A percentile compares a stretch with the other conserved stretches of the same genome.
Evolutionary conservation across 2,888 invertebrate genomes (phyloP).

Genomic region (Stenodema calcarata): DNA sequence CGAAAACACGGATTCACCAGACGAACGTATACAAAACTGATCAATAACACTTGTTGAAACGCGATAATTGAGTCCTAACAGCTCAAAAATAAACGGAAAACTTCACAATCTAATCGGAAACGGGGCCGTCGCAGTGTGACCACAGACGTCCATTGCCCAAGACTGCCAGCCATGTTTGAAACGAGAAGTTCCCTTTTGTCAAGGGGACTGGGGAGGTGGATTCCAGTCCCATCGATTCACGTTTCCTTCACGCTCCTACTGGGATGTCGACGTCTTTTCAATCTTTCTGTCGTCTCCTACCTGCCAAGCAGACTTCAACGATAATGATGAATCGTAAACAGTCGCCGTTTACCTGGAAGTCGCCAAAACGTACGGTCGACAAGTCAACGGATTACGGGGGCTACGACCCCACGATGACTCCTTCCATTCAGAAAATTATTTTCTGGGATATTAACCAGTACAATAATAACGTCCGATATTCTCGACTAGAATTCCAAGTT

Average conservation of each 20-base stretch:
- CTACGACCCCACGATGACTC: too few relatives aligned
- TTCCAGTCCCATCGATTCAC: constrained; percentile 16
- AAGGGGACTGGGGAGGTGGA: constrained; percentile 30
- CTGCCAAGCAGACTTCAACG: not conserved
- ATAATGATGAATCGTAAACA: not conserved
- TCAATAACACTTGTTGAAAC: not conserved
- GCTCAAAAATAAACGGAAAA: not conserved
- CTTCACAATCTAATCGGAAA: not conserved
- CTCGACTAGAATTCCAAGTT: not conserved
- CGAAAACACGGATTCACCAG: not conserved
- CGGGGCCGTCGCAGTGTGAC: not conserved
- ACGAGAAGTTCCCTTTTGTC: not conserved
- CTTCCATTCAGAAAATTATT: too few relatives aligned
- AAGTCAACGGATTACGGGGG: too few relatives aligned
- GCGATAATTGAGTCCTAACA: not conserved
- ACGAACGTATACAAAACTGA: not conserved
- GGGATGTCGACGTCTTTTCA: not conserved
- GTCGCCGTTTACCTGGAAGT: not conserved
- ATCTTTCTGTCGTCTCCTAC: not conserved
- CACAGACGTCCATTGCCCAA: constrained; percentile 28
- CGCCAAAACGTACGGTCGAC: not conserved
- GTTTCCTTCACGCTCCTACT: not conserved
- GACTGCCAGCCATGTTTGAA: constrained; percentile 27
- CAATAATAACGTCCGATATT: not conserved
- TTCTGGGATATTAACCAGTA: not conserved